These are phyloP conservation scores for Branchipolynoe longqiensis DNA, from an alignment of 2,888 invertebrate genomes.

Conservation along the genomic window DNA sequence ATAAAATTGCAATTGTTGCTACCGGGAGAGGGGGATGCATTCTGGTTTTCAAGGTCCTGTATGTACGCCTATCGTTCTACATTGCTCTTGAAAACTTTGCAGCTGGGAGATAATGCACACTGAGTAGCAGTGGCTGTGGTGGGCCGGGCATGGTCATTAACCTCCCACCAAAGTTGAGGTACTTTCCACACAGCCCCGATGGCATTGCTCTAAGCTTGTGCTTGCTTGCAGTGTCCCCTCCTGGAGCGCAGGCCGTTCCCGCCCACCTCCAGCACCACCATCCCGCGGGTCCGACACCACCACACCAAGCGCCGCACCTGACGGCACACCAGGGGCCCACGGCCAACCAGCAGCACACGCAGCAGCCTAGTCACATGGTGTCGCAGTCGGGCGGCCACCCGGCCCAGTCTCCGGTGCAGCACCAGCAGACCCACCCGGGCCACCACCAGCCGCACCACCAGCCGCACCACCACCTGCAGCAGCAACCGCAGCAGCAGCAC, in stretches of 20 bases:
- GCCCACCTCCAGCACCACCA: slow-evolving; percentile 52
- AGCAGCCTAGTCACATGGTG: slow-evolving; percentile 58
- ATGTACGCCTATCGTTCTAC: too few species aligned
- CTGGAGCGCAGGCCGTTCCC: slow-evolving; percentile 58
- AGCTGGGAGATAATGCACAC: too few species aligned
- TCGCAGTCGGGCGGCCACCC: slow-evolving; percentile 53
- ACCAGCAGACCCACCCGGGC: not conserved
- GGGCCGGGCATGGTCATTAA: too few species aligned
- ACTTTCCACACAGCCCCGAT: too few species aligned
- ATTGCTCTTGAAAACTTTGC: too few species aligned
- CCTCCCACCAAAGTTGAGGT: not conserved
- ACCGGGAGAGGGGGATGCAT: too few species aligned
- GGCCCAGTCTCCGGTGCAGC: slow-evolving; percentile 51
- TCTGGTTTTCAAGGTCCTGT: too few species aligned
- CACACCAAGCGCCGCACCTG: slow-evolving; percentile 51
- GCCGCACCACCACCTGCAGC: slow-evolving; percentile 12
- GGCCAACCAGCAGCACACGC: slow-evolving; percentile 51
- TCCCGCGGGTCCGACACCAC: not conserved
- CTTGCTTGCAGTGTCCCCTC: slow-evolving; percentile 54
- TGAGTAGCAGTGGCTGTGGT: too few species aligned
- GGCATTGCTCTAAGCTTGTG: not conserved
- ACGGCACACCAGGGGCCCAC: not conserved
- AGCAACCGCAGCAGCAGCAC: slow-evolving; percentile 48
- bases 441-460: slow-evolving; percentile 47
- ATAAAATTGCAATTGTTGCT: too few species aligned